Conservation (phyloP, 2,797 vertebrate genomes). For the Hippoglossus hippoglossus region DNA sequence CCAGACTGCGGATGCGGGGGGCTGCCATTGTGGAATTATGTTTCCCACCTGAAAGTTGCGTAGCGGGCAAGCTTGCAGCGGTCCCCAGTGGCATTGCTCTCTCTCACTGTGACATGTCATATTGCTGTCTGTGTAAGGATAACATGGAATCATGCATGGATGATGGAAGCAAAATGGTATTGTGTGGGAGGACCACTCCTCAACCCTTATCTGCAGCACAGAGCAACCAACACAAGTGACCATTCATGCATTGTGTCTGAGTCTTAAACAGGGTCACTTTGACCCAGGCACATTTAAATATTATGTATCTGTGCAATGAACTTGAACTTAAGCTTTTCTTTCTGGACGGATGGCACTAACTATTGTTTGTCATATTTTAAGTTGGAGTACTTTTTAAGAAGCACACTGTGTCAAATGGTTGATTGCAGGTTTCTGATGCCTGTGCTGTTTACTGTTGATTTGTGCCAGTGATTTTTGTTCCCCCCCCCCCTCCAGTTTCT, state of each 20-base stretch:
- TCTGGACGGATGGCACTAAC: constrained; percentile 68
- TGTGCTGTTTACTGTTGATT: constrained; percentile 75
- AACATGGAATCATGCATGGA: constrained; percentile 60
- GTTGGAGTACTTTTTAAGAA: constrained; percentile 71
- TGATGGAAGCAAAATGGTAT: constrained; percentile 59
- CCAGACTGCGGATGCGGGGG: constrained; percentile 65
- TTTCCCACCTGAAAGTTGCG: constrained; percentile 87
- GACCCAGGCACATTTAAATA: constrained; percentile 75
- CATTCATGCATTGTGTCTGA: constrained; percentile 72
- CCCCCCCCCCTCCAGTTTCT: constrained; percentile 31
- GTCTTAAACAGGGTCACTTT: constrained; percentile 74
- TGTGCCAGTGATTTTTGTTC: constrained; percentile 71
- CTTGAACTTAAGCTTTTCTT: constrained; percentile 69
- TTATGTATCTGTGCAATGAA: constrained; percentile 73
- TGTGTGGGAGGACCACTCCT: constrained; percentile 63
- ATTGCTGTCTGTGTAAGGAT: constrained; percentile 88
- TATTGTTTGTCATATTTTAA: constrained; percentile 61
- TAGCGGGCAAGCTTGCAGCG: constrained; percentile 90
- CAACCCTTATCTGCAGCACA: constrained; percentile 65
- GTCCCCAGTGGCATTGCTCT: constrained; percentile 84
- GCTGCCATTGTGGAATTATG: constrained; percentile 79
- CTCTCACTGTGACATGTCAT: constrained; percentile 97
- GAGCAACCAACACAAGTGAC: constrained; percentile 69
- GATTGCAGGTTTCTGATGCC: constrained; percentile 63
- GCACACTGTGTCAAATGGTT: constrained; percentile 80